These are phyloP conservation scores for Anodontia alba DNA, from an alignment of 2,888 invertebrate species.

Conservation along the genomic window DNA sequence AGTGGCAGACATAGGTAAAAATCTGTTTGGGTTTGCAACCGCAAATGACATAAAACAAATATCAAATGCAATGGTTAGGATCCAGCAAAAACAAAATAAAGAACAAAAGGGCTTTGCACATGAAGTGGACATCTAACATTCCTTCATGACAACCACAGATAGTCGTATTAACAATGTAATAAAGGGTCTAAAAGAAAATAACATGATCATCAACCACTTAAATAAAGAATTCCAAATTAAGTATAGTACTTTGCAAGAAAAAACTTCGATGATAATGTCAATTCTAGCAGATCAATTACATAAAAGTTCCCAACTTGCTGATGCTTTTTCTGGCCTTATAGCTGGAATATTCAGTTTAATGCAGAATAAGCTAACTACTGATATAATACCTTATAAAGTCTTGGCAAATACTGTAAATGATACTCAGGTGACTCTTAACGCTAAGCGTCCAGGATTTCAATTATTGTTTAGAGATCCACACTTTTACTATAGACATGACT, in stretches of 20 bases:
- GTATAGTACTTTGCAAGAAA: not conserved
- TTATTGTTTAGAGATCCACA: conserved; percentile 15
- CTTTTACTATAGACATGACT: conserved; percentile 17
- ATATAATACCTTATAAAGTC: conserved; percentile 18
- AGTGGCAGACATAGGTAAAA: conserved; percentile 24
- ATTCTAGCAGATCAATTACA: not conserved
- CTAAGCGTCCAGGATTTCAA: conserved; percentile 1
- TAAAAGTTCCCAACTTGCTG: not conserved
- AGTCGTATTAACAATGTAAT: conserved; percentile 26
- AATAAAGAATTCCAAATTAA: not conserved
- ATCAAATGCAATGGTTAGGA: conserved; percentile 16
- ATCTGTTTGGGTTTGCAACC: conserved; percentile 33
- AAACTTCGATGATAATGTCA: not conserved
- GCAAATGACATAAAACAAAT: not conserved
- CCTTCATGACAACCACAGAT: conserved; percentile 25
- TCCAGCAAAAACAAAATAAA: not conserved
- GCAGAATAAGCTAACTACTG: conserved; percentile 15
- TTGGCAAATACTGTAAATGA: not conserved
- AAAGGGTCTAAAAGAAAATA: conserved; percentile 25
- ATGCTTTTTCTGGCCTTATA: not conserved
- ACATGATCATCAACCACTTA: not conserved
- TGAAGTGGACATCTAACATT: conserved; percentile 22
- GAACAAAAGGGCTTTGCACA: not conserved
- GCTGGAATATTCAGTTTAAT: not conserved
- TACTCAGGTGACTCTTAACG: not conserved